Base-by-base conservation (phyloP, 1,140 invertebrate species). In the Temnothorax longispinosus region DNA sequence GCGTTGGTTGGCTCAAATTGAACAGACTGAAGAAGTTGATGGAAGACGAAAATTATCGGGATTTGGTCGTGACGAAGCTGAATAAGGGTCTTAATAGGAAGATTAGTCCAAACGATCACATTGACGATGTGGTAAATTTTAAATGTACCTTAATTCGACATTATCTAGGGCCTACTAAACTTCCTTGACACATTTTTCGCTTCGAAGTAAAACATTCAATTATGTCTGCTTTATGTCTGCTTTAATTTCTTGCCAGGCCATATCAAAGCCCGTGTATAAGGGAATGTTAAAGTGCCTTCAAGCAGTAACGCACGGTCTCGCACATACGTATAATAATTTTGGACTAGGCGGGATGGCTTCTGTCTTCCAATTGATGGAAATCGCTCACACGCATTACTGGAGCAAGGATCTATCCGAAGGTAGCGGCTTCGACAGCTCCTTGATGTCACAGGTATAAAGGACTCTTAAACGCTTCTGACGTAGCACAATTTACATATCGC, bases 301-400 rank as follows among this genome's bases (percentile, higher is more conserved):
- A 95, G 97, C 98, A 11, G 97, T 99, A 38, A 97, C 98, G 32
- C 97, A 97, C 92, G 99, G 99, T 11, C 96, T 99, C 77, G 99
- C 99, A 93, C 97, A 97, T 85, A 99, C 98, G 1, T 99, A 98
- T 93, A 96, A 97, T 27, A 99, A 99, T 96, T 98, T 98, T 92
- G 99, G 99, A 0, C 96, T 99, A 0, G 99, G 99, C 75, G 99
- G 99, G 35, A 99, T 99, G 97, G 99, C 99, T 0, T 99, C 98
- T 3, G 98, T 99, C 15, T 99, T 99, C 94, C 99, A 99, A 95
- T 96, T 99, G 65, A 97, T 99, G 87, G 99, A 99, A 96, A 99
- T 99, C 93, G 98, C 99, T 2, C 99, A 99, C 95, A 99, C 99
- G 0, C 99, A 99, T 95, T 99, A 98, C 94, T 99, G 99, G 99